Conservation (phyloP, 2,888 invertebrate genomes). For the Catotricha subobsoleta region DNA sequence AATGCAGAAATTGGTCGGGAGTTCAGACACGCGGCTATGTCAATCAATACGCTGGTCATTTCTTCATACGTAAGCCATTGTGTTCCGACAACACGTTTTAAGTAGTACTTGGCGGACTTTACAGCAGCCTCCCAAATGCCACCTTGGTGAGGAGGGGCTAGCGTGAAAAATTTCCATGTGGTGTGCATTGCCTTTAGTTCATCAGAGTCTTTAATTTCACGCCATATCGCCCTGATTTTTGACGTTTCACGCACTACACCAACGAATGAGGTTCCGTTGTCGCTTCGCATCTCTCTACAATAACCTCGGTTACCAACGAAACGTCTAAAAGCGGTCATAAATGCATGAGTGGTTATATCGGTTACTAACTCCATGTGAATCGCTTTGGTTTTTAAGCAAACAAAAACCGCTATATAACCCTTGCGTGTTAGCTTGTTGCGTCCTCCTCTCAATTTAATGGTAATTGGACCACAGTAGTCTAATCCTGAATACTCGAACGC, state of each 20-base stretch:
- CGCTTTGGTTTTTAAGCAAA: conserved; percentile 14
- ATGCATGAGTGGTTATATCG: conserved; percentile 13
- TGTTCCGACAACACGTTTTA: background rate
- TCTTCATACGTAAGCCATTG: too few species aligned
- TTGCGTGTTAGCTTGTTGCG: conserved; percentile 13
- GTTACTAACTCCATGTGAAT: conserved; percentile 11
- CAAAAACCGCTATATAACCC: conserved; percentile 15
- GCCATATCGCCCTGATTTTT: conserved; percentile 1
- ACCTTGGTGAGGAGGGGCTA: conserved; percentile 10
- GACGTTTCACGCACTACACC: conserved; percentile 13
- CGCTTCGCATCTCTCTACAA: conserved; percentile 14
- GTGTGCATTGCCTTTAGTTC: background rate
- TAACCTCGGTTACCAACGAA: conserved; percentile 16
- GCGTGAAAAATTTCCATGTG: conserved; percentile 8
- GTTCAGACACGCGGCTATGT: too few species aligned
- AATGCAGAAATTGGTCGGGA: too few species aligned
- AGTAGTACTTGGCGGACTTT: conserved; percentile 9
- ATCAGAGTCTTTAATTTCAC: background rate
- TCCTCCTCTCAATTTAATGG: conserved; percentile 8
- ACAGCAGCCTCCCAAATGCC: conserved; percentile 11
- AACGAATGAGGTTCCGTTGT: conserved; percentile 17
- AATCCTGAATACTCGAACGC: conserved; percentile 12
- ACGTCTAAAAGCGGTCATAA: conserved; percentile 15
- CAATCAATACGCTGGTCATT: too few species aligned
- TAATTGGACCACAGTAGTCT: conserved; percentile 14